These are phyloP conservation scores for Rhagoletis zephyria DNA, from an alignment of 1,140 invertebrate species.

Conservation along the genomic window DNA sequence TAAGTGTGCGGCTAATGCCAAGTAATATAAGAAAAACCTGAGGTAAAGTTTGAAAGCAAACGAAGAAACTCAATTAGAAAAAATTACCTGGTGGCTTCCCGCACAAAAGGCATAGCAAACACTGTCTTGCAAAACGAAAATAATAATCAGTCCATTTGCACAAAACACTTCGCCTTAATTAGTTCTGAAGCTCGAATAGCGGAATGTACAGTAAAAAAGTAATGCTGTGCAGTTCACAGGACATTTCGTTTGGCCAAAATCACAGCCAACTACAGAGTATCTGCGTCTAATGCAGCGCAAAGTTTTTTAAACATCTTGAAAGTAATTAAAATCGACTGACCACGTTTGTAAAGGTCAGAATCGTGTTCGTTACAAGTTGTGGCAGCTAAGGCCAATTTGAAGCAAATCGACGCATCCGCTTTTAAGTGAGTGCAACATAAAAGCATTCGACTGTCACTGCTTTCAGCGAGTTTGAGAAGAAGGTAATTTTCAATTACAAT, in stretches of 20 bases:
- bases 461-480: not conserved
- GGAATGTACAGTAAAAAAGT: not conserved
- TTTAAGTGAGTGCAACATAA: not conserved
- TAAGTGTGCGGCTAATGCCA: no score
- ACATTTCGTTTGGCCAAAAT: slow-evolving; percentile 7
- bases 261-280: not conserved
- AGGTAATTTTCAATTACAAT: not conserved
- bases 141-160: slow-evolving; percentile 23
- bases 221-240: not conserved
- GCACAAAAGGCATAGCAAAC: not conserved
- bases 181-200: not conserved
- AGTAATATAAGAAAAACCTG: no score
- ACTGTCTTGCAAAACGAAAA: not conserved
- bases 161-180: slow-evolving; percentile 14
- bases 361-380: not conserved
- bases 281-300: not conserved
- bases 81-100: no score
- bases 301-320: slow-evolving; percentile 26
- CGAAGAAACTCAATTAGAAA: not conserved
- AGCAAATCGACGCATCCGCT: not conserved
- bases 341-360: not conserved
- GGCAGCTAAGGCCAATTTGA: not conserved
- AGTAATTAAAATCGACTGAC: not conserved
- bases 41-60: not conserved
- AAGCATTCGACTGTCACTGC: not conserved